These are phyloP conservation scores for Buphagus erythrorhynchus DNA, from an alignment of 2,797 vertebrate species.

Conservation along the genomic window DNA sequence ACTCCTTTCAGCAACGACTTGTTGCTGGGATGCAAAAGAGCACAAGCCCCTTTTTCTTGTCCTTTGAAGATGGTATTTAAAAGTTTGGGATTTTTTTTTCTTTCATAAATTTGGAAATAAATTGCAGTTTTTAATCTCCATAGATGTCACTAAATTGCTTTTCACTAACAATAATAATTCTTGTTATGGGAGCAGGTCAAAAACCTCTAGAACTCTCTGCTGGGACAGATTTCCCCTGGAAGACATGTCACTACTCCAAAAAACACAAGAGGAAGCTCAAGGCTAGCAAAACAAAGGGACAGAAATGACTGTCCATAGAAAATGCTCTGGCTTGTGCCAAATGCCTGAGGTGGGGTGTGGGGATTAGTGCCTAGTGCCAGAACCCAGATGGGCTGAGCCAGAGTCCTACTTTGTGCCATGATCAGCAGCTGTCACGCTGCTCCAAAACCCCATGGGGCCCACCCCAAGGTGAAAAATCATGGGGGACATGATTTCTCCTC, in stretches of 20 bases:
- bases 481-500: not conserved
- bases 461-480: not conserved
- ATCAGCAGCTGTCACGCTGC: accelerated
- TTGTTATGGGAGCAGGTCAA: not conserved
- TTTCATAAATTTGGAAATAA: not conserved
- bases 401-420: not conserved
- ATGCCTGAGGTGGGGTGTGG: not conserved
- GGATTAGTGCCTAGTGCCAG: accelerated
- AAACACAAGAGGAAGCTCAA: conserved; percentile 21
- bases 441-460: not conserved
- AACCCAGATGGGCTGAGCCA: not conserved
- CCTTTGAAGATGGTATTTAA: conserved; percentile 49
- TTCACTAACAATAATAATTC: conserved; percentile 24
- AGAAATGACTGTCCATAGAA: not conserved
- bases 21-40: conserved; percentile 48
- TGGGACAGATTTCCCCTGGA: not conserved
- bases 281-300: conserved; percentile 5
- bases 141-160: conserved; percentile 17
- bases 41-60: conserved; percentile 21
- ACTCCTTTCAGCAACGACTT: conserved; percentile 39
- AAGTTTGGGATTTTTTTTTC: not conserved
- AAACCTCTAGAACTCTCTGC: not conserved
- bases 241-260: not conserved
- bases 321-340: not conserved
- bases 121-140: not conserved